These are phyloP conservation scores for Ptychadena robeensis DNA, from an alignment of 2,797 vertebrate species.

Conservation along the genomic window DNA sequence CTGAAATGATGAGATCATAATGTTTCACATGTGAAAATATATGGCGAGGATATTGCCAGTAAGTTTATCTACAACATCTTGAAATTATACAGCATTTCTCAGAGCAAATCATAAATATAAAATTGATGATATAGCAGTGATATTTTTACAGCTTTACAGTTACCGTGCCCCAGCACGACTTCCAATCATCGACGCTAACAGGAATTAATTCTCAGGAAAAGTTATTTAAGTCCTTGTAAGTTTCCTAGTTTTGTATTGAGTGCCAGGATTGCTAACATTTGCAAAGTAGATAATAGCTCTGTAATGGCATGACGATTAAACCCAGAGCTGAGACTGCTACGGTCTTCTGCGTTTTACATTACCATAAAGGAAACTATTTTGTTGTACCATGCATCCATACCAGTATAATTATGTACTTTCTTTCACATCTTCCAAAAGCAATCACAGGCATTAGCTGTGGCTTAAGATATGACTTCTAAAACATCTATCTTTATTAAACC, in stretches of 20 bases:
- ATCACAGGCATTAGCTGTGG: constrained; percentile 34
- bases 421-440: constrained; percentile 32
- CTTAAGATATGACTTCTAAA: constrained; percentile 19
- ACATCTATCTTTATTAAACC: constrained; percentile 41
- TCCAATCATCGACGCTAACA: constrained; percentile 49
- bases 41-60: constrained; percentile 38
- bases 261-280: constrained; percentile 49
- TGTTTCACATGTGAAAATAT: constrained; percentile 52
- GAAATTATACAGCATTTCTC: constrained; percentile 59
- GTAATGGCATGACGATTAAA: constrained; percentile 50
- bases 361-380: constrained; percentile 49
- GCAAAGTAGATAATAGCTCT: constrained; percentile 49
- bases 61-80: constrained; percentile 58
- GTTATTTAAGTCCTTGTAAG: constrained; percentile 48
- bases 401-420: constrained; percentile 47
- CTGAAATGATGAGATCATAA: constrained; percentile 48
- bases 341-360: constrained; percentile 42
- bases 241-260: constrained; percentile 30
- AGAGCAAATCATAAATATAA: constrained; percentile 58
- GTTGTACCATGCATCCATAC: constrained; percentile 42
- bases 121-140: constrained; percentile 45
- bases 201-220: constrained; percentile 47
- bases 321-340: constrained; percentile 37
- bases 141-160: constrained; percentile 50
- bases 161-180: constrained; percentile 22